Percentiles rank a stretch among this genome's conserved stretches.
These are phyloP conservation scores for Anoplius nigerrimus DNA, from an alignment of 2,888 invertebrate species.

Conservation along the genomic window DNA sequence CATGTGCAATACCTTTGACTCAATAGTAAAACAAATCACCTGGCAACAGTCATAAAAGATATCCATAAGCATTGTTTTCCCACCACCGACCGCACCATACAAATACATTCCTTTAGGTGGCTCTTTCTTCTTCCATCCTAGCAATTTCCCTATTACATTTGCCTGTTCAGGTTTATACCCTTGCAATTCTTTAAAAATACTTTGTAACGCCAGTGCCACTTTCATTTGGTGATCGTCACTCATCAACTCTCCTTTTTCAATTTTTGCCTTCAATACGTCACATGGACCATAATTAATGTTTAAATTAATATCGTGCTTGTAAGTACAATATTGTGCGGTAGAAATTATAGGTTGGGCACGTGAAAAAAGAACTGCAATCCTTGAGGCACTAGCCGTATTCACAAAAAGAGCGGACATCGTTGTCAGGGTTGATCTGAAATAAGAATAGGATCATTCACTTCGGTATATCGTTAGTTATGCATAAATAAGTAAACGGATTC, in stretches of 20 bases:
- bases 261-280: slow-evolving; percentile 78
- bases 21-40: slow-evolving; percentile 64
- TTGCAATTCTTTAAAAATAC: slow-evolving; percentile 81
- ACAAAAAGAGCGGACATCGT: slow-evolving; percentile 56
- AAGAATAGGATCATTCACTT: slow-evolving; percentile 26
- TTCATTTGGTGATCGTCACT: slow-evolving; percentile 85
- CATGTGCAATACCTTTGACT: slow-evolving; percentile 52
- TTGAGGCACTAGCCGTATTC: slow-evolving; percentile 46
- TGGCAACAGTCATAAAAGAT: slow-evolving; percentile 90
- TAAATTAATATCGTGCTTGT: slow-evolving; percentile 27
- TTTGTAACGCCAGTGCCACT: slow-evolving; percentile 83
- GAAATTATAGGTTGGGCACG: slow-evolving; percentile 37
- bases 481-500: background rate
- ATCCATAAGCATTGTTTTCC: slow-evolving; percentile 99
- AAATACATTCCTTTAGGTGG: slow-evolving; percentile 90
- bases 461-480: background rate
- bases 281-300: slow-evolving; percentile 73
- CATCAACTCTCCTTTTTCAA: slow-evolving; percentile 78
- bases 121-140: slow-evolving; percentile 69
- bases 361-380: slow-evolving; percentile 45
- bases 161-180: slow-evolving; percentile 78
- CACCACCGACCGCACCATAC: slow-evolving; percentile 94
- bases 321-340: slow-evolving; percentile 38
- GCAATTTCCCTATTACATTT: slow-evolving; percentile 74
- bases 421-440: slow-evolving; percentile 27